Percentiles rank a stretch among this genome's conserved stretches.
Evolutionary conservation across 2,797 vertebrate genomes (phyloP).

Genomic region (Trachops cirrhosus): DNA sequence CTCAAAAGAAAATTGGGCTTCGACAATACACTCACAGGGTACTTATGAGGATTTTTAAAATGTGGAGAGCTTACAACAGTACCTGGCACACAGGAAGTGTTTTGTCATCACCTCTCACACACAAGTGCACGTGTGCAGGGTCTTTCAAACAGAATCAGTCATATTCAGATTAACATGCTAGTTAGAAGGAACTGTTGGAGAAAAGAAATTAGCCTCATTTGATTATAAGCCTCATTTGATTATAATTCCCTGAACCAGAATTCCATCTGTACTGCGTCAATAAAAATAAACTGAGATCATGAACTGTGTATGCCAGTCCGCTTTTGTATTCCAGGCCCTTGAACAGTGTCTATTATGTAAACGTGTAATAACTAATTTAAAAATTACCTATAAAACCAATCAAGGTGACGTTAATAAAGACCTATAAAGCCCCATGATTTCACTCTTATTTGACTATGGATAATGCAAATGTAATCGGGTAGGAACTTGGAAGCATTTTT

Average conservation of each 20-base stretch:
- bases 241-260: background rate
- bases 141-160: background rate
- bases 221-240: background rate
- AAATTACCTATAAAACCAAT: background rate
- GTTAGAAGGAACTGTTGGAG: background rate
- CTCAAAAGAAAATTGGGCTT: background rate
- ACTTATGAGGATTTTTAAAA: background rate
- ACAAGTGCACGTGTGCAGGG: background rate
- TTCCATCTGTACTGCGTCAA: background rate
- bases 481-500: background rate
- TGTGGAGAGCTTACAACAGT: background rate
- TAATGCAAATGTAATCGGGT: background rate
- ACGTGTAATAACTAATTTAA: background rate
- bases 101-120: background rate
- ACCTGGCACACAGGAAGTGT: background rate
- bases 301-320: background rate
- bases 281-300: background rate
- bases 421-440: background rate
- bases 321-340: background rate
- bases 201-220: background rate
- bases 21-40: background rate
- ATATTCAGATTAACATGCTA: background rate
- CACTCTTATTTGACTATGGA: background rate
- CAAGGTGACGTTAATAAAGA: background rate
- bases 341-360: background rate